A percentile compares a stretch with the other conserved stretches of the same genome.
Evolutionary conservation across 2,888 invertebrate species (phyloP).

Genomic region (Gisinianus flammeolus): DNA sequence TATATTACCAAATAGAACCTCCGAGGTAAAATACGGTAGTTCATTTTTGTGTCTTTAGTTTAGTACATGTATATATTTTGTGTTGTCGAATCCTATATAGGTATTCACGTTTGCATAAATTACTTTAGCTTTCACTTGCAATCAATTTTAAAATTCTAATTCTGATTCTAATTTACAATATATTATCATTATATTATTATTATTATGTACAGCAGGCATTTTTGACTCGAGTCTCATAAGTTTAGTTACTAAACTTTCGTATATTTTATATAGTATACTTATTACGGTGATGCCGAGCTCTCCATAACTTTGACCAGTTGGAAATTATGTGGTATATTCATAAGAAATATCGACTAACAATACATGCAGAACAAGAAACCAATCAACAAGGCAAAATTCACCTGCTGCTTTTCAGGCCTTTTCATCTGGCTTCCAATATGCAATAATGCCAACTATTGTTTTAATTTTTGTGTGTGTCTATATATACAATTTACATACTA

Average conservation of each 20-base stretch:
- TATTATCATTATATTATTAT: neutral
- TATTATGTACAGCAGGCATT: neutral
- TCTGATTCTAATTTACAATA: neutral
- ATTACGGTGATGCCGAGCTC: too few species aligned
- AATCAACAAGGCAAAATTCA: slow-evolving; percentile 20
- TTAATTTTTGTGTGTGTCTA: neutral
- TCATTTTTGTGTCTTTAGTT: neutral
- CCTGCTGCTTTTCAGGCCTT: slow-evolving; percentile 25
- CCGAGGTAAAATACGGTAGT: neutral
- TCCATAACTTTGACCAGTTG: neutral
- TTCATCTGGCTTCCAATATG: neutral
- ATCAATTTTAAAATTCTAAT: neutral
- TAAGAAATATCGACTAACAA: neutral
- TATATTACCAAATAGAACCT: too few species aligned
- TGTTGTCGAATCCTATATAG: neutral
- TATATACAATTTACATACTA: neutral
- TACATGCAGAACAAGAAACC: slow-evolving; percentile 10
- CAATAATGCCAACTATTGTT: slow-evolving; percentile 11
- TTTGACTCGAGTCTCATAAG: neutral
- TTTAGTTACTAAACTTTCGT: neutral
- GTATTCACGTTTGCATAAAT: neutral
- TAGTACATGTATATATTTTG: neutral
- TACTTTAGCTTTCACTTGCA: neutral
- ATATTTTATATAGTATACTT: too few species aligned
- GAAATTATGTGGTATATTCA: neutral